Evolutionary conservation across 2,888 invertebrate species (phyloP).

Genomic region (Drosophila vallismaia): DNA sequence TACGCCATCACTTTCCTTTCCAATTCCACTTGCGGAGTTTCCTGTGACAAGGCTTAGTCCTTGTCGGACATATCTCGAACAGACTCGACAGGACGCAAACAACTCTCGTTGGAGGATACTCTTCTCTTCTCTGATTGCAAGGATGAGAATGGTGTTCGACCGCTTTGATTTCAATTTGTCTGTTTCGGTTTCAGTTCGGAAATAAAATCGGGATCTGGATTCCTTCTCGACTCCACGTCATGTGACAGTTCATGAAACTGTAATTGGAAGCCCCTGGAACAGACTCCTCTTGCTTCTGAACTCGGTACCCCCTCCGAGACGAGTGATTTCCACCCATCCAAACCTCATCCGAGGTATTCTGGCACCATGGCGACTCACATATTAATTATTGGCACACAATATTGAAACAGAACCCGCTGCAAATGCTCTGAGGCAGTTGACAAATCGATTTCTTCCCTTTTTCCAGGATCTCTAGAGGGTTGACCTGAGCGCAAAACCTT

Average conservation of each 20-base stretch:
- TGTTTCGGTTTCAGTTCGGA: constrained; percentile 23
- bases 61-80: constrained; percentile 19
- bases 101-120: not conserved
- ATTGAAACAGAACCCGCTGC: constrained; percentile 41
- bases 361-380: constrained; percentile 50
- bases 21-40: constrained; percentile 1
- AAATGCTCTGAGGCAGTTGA: constrained; percentile 38
- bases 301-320: constrained; percentile 4
- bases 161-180: constrained; percentile 45
- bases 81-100: constrained; percentile 9
- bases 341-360: not conserved
- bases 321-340: constrained; percentile 23
- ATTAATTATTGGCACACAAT: constrained; percentile 57
- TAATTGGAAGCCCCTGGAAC: constrained; percentile 35
- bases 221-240: constrained; percentile 1
- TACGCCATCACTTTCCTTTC: constrained; percentile 25
- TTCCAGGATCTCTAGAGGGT: constrained; percentile 39
- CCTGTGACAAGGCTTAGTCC: constrained; percentile 37
- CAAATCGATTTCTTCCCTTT: constrained; percentile 63
- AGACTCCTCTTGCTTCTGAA: not conserved
- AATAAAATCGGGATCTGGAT: constrained; percentile 6
- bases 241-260: constrained; percentile 36
- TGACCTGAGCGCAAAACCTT: constrained; percentile 44
- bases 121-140: not conserved
- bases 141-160: not conserved